Base-by-base conservation (phyloP, 2,797 vertebrate genomes). In the Neoniphon sammara region DNA sequence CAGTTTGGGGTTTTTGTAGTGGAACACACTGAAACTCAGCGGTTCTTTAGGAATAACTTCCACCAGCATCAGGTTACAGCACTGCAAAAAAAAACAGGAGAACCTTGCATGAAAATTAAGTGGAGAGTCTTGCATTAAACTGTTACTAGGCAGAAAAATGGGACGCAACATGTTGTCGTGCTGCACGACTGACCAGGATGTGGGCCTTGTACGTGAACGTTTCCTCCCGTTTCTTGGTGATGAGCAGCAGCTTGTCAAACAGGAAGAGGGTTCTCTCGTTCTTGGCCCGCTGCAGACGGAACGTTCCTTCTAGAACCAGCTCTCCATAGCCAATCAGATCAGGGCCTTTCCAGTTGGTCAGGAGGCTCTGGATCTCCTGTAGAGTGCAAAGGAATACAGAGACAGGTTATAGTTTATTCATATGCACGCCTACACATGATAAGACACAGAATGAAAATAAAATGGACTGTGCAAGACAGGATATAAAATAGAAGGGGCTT, bases 1-100 rank as follows among this genome's bases (percentile, higher is more conserved):
- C 68, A 98, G 93, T 94, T 99, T 99, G 79, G 97, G 97, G 87
- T 98, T 99, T 94, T 98, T 99, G 92, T 99, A 99, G 89, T 99
- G 97, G 91, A 99, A 99, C 75, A 99, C 96, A 0, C 96, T 99
- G 91, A 99, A 99, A 85, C 98, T 98, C 80, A 98, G 94, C 0
- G 97, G 97, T 56, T 99, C 98, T 88, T 99, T 99, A 3, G 97
- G 96, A 80, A 99, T 98, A 49, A 99, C 93, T 73, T 99, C 98
- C 80, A 99, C 98, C 44, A 99, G 94, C 98, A 99, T 99, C 86
- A 99, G 94, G 89, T 98, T 99, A 84, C 97, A 97, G 79, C 98
- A 99, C 98, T 99, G 90, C 14, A 7, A 63, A 62, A 59, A 2
- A 81, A n/a, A n/a, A n/a, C 17, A 56, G n/a, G 21, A 67, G 64